Conservation (phyloP, 92 coral and sea anemone genomes). For the Parazoanthus atlanticus region DNA sequence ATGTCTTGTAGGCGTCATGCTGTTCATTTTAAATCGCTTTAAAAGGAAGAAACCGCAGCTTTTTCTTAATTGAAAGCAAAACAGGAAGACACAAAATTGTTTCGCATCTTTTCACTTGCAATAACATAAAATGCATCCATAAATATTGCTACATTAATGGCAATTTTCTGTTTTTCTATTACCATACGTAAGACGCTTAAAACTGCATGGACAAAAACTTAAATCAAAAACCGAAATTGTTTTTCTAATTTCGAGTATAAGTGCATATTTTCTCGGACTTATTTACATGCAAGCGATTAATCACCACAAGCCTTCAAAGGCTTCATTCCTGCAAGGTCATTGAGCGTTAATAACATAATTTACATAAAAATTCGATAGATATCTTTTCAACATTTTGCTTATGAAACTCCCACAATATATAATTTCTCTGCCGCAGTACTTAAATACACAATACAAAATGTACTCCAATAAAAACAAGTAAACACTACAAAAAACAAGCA, state of each 20-base stretch:
- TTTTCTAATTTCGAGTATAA: neutral
- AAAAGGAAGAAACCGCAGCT: slow-evolving; percentile 6
- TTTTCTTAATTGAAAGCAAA: slow-evolving; percentile 7
- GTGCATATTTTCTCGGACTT: neutral
- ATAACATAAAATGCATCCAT: neutral
- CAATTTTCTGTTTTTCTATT: no score
- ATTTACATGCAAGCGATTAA: neutral
- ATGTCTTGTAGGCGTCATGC: slow-evolving; percentile 16
- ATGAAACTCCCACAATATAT: neutral
- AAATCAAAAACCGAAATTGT: neutral
- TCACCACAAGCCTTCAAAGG: neutral
- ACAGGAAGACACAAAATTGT: slow-evolving; percentile 12
- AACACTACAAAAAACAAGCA: neutral
- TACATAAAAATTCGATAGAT: no score
- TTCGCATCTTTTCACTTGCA: slow-evolving; percentile 10
- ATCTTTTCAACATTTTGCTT: neutral
- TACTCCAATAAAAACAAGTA: no score
- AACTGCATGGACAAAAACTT: neutral
- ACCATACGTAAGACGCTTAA: no score
- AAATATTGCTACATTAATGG: neutral
- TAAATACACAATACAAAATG: neutral
- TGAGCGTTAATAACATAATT: neutral
- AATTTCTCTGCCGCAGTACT: neutral
- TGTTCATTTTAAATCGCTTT: slow-evolving; percentile 13
- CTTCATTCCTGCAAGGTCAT: neutral